Base-by-base conservation (phyloP, 2,888 invertebrate genomes). In the Rhorus exstirpatorius region DNA sequence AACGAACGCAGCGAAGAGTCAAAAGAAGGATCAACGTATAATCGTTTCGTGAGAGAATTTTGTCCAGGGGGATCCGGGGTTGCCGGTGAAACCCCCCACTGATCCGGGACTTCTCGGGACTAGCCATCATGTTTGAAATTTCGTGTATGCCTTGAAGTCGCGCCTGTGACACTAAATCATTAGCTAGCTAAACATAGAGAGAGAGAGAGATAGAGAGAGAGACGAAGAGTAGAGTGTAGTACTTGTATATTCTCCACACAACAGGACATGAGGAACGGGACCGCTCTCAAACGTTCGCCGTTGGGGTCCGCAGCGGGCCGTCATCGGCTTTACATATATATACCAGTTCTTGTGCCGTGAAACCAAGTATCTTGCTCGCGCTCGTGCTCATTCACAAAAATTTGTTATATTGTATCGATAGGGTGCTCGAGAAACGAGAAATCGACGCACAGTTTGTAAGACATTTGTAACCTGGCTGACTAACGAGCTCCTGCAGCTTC, bases 1-100 rank as follows among this genome's bases (percentile, higher is more conserved):
- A 60, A 58, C 49, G 14, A 72, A 71, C 60, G 58, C 53, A 79
- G 76, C 61, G 46, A 86, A 83, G 80, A 65, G 49, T 60, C 61
- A 21, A 61, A 85, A 84, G 85, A 87, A 85, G 79, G 86, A 86
- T 86, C 84, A 83, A 84, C 86, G 84, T 88, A 87, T 89, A 84
- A 89, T 87, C 86, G 88, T 89, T 90, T 91, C 92, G 92, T 90
- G 92, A 91, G 90, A 86, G 92, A 92, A 92, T 92, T 91, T 87
- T 81, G 85, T 79, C 71, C 44, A 49, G 74, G 58, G 63, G 38
- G 41, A 72, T 78, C 67, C 72, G 65, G 46, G 14, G 58, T 51
- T 60, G 65, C 84, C 84, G 79, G 74, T 81, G 83, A 85, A n/a
- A 80, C 88, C 90, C 90, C 91, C 90, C 81, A 89, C 89, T 87